These are phyloP conservation scores for Rhynchophorus ferrugineus DNA, from an alignment of 1,140 invertebrate genomes.

Conservation along the genomic window DNA sequence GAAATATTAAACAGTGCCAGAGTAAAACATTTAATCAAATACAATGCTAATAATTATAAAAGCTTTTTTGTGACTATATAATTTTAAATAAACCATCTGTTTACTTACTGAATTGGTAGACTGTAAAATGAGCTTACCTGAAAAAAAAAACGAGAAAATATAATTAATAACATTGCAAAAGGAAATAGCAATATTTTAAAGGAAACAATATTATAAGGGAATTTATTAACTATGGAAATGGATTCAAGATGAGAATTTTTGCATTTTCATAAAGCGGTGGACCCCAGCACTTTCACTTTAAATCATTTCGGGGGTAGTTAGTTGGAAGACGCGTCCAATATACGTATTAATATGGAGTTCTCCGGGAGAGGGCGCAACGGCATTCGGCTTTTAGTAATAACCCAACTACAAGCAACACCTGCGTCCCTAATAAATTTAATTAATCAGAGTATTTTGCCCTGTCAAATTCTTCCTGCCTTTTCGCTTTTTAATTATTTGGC, in stretches of 20 bases:
- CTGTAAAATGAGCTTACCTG: background rate
- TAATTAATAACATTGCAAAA: background rate
- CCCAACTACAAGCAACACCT: conserved; percentile 19
- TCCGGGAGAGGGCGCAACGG: conserved; percentile 17
- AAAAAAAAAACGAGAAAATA: background rate
- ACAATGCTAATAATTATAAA: too few relatives aligned
- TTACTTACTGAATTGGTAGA: background rate
- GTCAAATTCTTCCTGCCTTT: conserved; percentile 17
- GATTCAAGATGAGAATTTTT: conserved; percentile 8
- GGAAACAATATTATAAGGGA: background rate
- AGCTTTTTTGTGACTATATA: too few relatives aligned
- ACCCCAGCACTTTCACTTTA: conserved; percentile 12
- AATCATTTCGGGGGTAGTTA: conserved; percentile 7
- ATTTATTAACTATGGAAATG: conserved; percentile 12
- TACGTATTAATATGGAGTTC: conserved; percentile 20
- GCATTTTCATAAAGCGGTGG: conserved; percentile 16
- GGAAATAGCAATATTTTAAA: background rate
- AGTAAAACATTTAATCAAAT: too few relatives aligned
- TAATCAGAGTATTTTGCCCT: conserved; percentile 21
- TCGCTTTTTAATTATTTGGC: conserved; percentile 14
- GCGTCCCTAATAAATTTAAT: conserved; percentile 23
- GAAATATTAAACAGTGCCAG: too few relatives aligned
- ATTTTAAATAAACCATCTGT: background rate
- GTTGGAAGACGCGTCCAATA: conserved; percentile 4
- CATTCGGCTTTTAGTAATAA: conserved; percentile 20